Evolutionary conservation across 1,140 invertebrate species (phyloP), one percentile per base, ranked within the genome.

Genomic region (Pogonognathellus flavescens): DNA sequence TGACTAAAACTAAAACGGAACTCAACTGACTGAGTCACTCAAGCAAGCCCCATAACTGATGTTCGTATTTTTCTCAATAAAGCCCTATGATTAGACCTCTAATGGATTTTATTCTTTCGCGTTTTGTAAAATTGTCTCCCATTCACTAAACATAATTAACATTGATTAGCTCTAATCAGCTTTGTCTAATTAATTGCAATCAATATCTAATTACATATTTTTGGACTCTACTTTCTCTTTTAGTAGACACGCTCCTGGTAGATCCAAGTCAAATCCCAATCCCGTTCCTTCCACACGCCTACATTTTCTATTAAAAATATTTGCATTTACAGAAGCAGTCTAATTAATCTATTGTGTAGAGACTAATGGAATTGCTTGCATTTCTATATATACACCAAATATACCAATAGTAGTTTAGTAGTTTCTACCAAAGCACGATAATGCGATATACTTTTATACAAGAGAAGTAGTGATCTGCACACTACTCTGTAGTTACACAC

Each of bases 181-280:
- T 86, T 86, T 84, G 70, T 86, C 53, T 86, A 86, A 86, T 85
- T 85, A 85, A 81, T 80, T 84, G 85, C 83, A 86, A 86, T 86
- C 86, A 83, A 85, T 85, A 87, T 85, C 62, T 87, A 80, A 87
- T 83, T 82, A 87, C 83, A 82, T 80, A 83, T 55, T n/a, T 50
- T 76, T 50, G 14, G 70, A 2, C 41, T 10, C 70, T 50, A 76
- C 70, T 76, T 76, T 76, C 70, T 76, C 70, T 76, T 66, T 4
- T 25, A 8, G 62, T 13, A 41, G 31, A 41, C 31, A 41, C 31
- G 31, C 31, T 41, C 31, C 31, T 41, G 31, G 31, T 41, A 41
- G 31, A 41, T 41, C 31, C 31, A 76, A 76, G n/a, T 76, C 41
- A 76, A 76, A 76, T 76, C 41, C 70, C 70, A 76, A 50, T 31